Evolutionary conservation across 2,888 invertebrate species (phyloP), one percentile per base, ranked within the genome.

Genomic region (Macroteleia sp.): DNA sequence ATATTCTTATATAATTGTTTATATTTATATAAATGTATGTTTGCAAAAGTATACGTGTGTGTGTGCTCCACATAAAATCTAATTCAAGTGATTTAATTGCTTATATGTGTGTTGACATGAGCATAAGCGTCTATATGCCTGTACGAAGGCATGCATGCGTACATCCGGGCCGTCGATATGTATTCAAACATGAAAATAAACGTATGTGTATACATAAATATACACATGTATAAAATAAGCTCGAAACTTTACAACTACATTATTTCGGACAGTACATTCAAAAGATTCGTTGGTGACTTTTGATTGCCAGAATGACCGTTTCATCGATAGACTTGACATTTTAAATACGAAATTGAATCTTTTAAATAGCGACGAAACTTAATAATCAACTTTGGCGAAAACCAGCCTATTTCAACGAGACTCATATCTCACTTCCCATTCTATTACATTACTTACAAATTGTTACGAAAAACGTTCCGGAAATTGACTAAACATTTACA

Each of bases 141-240:
- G n/a, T n/a, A n/a, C n/a, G n/a, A n/a, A n/a, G n/a, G n/a, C n/a
- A n/a, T n/a, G n/a, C n/a, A n/a, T n/a, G n/a, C n/a, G n/a, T n/a
- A n/a, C n/a, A n/a, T n/a, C n/a, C n/a, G n/a, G n/a, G n/a, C n/a
- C n/a, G n/a, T n/a, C n/a, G n/a, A n/a, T n/a, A n/a, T n/a, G n/a
- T n/a, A n/a, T n/a, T n/a, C n/a, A n/a, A n/a, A n/a, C n/a, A n/a
- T n/a, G 25, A 25, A 25, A 25, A 25, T 25, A 25, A 25, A 25
- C 6, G 6, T 3, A 3, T 25, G 25, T 73, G 64, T 62, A 73
- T 73, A 59, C 30, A 74, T 46, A 46, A 61, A 71, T 71, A 71
- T 70, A 70, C 52, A 61, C 14, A 12, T 42, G 12, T 41, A 36
- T 74, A 56, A 74, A 74, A 74, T 74, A 66, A 74, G 66, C 74